A percentile compares a stretch with the other conserved stretches of the same genome.
Evolutionary conservation across 2,113 vertebrate genomes (phyloP).

Genomic region (Struthidea cinerea): DNA sequence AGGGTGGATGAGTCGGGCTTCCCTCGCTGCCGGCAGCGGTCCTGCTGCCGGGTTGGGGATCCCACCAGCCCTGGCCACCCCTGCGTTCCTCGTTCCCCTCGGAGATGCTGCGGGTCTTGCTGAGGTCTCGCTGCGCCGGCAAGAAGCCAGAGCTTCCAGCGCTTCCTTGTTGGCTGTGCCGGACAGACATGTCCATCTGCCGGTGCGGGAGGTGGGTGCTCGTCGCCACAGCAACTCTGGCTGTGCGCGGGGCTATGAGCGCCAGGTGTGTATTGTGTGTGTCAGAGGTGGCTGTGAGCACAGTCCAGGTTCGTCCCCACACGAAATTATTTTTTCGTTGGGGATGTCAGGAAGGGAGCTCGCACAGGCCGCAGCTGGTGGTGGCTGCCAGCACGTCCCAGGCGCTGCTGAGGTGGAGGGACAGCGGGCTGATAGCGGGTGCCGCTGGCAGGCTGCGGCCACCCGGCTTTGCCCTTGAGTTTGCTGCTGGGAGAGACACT

Average conservation of each 20-base stretch:
- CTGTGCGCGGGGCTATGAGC: accelerated
- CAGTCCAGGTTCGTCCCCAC: background rate
- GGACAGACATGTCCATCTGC: background rate
- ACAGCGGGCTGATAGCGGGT: background rate
- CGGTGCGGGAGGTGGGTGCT: background rate
- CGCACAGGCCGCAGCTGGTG: accelerated
- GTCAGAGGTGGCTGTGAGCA: background rate
- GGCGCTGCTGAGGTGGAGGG: background rate
- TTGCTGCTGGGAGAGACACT: constrained; percentile 18
- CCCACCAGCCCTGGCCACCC: background rate
- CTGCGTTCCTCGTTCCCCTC: accelerated
- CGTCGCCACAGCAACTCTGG: background rate
- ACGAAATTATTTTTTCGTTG: background rate
- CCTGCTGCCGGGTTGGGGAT: background rate
- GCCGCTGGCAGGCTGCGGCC: background rate
- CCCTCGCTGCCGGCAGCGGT: background rate
- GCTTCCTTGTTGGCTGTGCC: background rate
- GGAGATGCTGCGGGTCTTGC: background rate
- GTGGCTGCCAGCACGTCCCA: background rate
- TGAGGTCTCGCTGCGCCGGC: accelerated
- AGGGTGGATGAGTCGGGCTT: background rate
- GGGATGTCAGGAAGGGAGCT: background rate
- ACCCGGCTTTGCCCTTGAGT: background rate
- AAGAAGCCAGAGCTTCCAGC: background rate
- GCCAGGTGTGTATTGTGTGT: background rate